phyloP scores from a whole-genome alignment of 2,888 invertebrate genomes.

The Pammene aurita region DNA sequence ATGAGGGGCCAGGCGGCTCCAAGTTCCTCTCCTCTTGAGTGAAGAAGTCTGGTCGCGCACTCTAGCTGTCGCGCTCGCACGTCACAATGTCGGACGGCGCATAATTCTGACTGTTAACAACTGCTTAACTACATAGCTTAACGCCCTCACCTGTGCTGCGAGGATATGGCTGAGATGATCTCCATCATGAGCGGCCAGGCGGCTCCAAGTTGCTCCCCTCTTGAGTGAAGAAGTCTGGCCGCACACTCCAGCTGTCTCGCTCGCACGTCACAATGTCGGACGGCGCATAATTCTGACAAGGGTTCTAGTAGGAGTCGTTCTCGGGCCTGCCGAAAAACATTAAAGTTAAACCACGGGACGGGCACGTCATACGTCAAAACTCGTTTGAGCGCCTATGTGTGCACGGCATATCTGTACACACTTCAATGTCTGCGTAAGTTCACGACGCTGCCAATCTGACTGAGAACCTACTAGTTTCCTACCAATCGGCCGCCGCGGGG shows the following conservation, averaged over 20 bases:
- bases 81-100: constrained; percentile 94
- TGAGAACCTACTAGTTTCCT: too few species aligned
- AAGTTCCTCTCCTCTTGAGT: constrained; percentile 94
- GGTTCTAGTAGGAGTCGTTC: constrained; percentile 94
- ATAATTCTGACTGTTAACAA: constrained; percentile 95
- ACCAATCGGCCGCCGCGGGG: too few species aligned
- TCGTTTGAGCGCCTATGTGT: too few species aligned
- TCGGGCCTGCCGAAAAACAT: constrained; percentile 80
- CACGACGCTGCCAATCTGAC: too few species aligned
- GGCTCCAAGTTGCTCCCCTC: constrained; percentile 94
- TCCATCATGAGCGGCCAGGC: constrained; percentile 98
- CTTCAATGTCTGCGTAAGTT: too few species aligned
- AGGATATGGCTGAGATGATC: constrained; percentile 97
- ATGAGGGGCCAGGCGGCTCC: constrained; percentile 98
- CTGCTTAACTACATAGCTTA: too few species aligned
- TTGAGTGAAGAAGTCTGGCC: constrained; percentile 94
- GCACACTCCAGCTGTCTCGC: constrained; percentile 97
- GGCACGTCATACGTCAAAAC: too few species aligned
- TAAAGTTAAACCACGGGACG: neutral
- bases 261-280: constrained; percentile 96
- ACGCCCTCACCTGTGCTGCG: constrained; percentile 91
- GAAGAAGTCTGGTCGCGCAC: constrained; percentile 95
- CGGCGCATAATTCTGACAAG: constrained; percentile 94
- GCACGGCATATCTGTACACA: too few species aligned
- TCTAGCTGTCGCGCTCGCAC: constrained; percentile 97